Evolutionary conservation across 2,888 invertebrate species (phyloP).

Genomic region (Eledona agricola): DNA sequence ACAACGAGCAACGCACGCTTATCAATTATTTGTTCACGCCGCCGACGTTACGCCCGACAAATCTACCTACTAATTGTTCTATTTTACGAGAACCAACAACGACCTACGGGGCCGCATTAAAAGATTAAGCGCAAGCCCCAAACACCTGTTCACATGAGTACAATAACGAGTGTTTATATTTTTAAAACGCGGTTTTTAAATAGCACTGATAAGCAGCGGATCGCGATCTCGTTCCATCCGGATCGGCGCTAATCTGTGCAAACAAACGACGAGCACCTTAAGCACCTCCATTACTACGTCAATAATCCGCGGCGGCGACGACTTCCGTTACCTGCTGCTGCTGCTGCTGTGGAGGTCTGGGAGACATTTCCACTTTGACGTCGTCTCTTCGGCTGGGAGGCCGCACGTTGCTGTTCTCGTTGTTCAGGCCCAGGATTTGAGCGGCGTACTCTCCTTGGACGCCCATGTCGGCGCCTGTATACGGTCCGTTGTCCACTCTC

Average conservation of each 20-base stretch:
- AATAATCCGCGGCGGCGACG: background rate
- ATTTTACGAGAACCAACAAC: too few relatives aligned
- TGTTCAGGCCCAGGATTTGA: slow-evolving; percentile 81
- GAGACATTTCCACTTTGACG: slow-evolving; percentile 50
- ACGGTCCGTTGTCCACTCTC: slow-evolving; percentile 88
- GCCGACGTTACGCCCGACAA: too few relatives aligned
- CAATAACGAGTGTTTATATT: too few relatives aligned
- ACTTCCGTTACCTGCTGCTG: too few relatives aligned
- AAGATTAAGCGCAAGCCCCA: too few relatives aligned
- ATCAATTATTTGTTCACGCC: too few relatives aligned
- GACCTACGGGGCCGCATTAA: too few relatives aligned
- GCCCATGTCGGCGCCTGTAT: slow-evolving; percentile 88
- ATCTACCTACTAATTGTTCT: too few relatives aligned
- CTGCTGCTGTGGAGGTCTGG: slow-evolving; percentile 54
- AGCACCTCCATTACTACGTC: slow-evolving; percentile 4
- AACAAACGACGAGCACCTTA: slow-evolving; percentile 11
- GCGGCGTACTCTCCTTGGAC: slow-evolving; percentile 90
- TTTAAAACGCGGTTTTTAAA: slow-evolving; percentile 21
- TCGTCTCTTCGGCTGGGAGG: slow-evolving; percentile 49
- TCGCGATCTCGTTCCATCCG: slow-evolving; percentile 26
- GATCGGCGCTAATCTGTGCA: slow-evolving; percentile 15
- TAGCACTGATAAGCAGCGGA: slow-evolving; percentile 13
- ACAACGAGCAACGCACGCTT: too few relatives aligned
- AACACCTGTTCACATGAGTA: too few relatives aligned
- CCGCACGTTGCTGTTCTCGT: slow-evolving; percentile 60